Base-by-base conservation (phyloP, 2,797 vertebrate species). In the Rhincodon typus region DNA sequence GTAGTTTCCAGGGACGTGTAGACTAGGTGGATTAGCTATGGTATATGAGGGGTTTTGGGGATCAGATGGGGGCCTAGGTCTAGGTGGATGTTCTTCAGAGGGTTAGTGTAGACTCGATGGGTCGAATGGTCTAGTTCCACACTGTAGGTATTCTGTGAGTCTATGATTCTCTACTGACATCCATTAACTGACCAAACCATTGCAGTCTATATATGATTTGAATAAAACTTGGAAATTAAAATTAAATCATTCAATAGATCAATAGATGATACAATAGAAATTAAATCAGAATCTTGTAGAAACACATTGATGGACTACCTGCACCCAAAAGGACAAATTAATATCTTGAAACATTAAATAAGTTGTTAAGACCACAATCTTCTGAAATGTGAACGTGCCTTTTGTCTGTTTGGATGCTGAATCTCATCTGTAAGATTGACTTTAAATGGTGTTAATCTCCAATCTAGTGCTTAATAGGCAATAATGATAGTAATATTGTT, bases 251-350 rank as follows among this genome's bases (percentile, higher is more conserved):
- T 46, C 21, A 84, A 84, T 84, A 25, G 62, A 69, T 93, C 38
- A 93, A 91, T 3, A 66, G 19, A 34, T 62, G 1, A 91, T 91
- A 34, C 25, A 66, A 91, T 66, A 10, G 84, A 87, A 87, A 87
- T 87, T 27, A 50, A 87, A 87, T 13, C 88, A 91, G 88, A 91
- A 62, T 66, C n/a, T 91, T n/a, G 30, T 91, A n/a, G 57, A 91
- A 91, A 62, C 21, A 66, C 53, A 66, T 19, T 30, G 27, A 4
- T 5, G 34, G 88, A 62, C 30, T 57, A 90, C 30, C 13, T 34
- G 62, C n/a, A 93, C 38, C 90, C 7, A 21, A 38, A 84, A 84
- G 38, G 42, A 46, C 15, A 84, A 84, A 84, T 23, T 46, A 84
- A 46, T 42, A 67, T 67, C 62, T 69, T 93, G 62, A 93, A 10